Evolutionary conservation across 2,797 vertebrate genomes (phyloP).

Genomic region (Tarsius wallacei): DNA sequence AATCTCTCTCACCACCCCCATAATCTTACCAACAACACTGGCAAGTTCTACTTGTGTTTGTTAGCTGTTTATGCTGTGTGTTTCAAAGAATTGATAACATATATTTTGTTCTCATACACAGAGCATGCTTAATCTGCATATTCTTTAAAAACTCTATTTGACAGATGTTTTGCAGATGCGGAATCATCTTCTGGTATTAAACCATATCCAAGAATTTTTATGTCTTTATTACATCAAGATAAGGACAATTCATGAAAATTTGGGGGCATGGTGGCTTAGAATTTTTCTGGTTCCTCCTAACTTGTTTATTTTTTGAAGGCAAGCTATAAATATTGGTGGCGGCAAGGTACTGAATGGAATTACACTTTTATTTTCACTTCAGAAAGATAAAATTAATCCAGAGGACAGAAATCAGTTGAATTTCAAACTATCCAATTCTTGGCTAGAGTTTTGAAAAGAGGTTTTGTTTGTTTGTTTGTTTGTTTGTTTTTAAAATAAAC

Average conservation of each 20-base stretch:
- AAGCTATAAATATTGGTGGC: slow-evolving; percentile 23
- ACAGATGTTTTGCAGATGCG: slow-evolving; percentile 52
- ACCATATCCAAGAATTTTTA: not conserved
- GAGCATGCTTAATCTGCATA: not conserved
- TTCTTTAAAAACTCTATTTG: not conserved
- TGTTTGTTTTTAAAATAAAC: too few relatives aligned
- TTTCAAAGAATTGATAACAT: slow-evolving; percentile 17
- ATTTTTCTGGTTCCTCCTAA: slow-evolving; percentile 43
- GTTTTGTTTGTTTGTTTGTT: too few relatives aligned
- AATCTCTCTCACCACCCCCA: not conserved
- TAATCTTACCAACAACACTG: not conserved
- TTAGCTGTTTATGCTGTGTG: not conserved
- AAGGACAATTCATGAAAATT: slow-evolving; percentile 18
- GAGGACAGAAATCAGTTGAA: slow-evolving; percentile 17
- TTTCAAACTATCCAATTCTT: slow-evolving; percentile 47
- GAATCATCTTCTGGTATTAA: not conserved
- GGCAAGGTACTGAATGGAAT: not conserved
- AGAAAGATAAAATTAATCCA: slow-evolving; percentile 36
- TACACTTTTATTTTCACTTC: not conserved
- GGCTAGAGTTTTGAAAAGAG: not conserved
- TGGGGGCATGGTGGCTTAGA: not conserved
- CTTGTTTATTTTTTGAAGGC: slow-evolving; percentile 48
- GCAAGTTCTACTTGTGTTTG: not conserved
- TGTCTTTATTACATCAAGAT: not conserved
- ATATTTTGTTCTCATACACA: slow-evolving; percentile 7